These are phyloP conservation scores for Lucilia sericata DNA, from an alignment of 1,140 invertebrate genomes.

Conservation along the genomic window DNA sequence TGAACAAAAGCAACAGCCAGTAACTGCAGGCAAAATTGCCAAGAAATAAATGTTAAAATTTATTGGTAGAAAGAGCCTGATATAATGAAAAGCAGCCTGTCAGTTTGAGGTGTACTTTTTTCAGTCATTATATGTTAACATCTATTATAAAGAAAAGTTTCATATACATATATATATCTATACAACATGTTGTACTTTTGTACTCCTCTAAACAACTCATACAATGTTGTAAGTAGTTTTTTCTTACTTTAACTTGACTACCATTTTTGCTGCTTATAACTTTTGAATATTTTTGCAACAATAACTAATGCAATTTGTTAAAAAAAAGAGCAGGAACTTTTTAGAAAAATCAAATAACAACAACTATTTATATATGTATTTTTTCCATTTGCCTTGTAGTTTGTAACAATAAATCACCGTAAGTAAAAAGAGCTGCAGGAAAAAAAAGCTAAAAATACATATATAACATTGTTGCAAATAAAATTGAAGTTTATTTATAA, in stretches of 20 bases:
- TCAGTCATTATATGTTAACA: neutral
- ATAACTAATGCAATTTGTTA: conserved; percentile 7
- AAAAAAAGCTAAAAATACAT: neutral
- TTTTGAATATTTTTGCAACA: neutral
- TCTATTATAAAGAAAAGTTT: neutral
- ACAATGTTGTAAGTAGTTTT: neutral
- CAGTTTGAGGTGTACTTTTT: neutral
- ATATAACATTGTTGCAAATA: conserved; percentile 14
- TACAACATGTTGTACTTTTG: neutral
- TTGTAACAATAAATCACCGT: conserved; percentile 35
- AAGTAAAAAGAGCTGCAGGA: neutral
- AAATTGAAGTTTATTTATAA: conserved; percentile 40
- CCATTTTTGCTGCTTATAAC: neutral
- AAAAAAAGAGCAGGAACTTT: neutral
- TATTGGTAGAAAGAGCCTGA: neutral
- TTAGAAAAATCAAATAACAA: neutral
- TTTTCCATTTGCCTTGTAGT: neutral
- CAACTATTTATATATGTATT: conserved; percentile 12
- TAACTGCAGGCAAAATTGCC: too few relatives aligned
- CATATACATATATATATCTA: neutral
- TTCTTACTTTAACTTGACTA: neutral
- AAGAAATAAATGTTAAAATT: neutral
- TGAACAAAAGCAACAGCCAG: neutral
- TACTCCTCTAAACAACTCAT: neutral
- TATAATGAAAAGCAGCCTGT: conserved; percentile 18